Conservation (phyloP, 2,113 vertebrate species). For the Stigmatopora nigra region DNA sequence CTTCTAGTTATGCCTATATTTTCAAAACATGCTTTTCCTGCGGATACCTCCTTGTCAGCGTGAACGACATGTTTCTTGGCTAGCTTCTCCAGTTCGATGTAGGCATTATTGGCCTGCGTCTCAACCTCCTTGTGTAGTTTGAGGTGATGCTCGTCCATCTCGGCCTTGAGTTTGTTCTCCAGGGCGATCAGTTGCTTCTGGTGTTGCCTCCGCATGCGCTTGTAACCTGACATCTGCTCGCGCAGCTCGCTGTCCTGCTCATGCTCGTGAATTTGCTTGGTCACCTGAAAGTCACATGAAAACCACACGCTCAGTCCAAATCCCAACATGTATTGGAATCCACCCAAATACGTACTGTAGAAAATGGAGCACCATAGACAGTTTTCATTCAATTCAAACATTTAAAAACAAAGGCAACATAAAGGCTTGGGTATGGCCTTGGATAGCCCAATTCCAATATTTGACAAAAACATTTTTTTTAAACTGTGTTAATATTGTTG, state of each 20-base stretch:
- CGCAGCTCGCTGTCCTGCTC: conserved; percentile 99
- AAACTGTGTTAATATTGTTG: no score
- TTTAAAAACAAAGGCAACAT: no score
- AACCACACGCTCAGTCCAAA: no score
- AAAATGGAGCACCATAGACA: no score
- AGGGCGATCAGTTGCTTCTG: conserved; percentile 99
- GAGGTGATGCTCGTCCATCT: conserved; percentile 99
- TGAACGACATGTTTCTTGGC: conserved; percentile 92
- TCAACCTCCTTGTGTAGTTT: conserved; percentile 99
- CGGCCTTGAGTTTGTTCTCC: conserved; percentile 99
- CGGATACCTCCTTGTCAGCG: conserved; percentile 85
- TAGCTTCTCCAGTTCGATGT: conserved; percentile 99
- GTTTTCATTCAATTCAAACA: no score
- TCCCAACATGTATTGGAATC: no score
- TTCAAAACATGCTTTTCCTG: background rate
- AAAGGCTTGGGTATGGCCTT: no score
- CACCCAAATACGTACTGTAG: no score
- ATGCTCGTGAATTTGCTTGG: conserved; percentile 99
- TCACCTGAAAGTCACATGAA: conserved; percentile 73
- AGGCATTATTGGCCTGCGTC: conserved; percentile 98
- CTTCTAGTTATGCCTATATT: background rate
- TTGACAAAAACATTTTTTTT: no score
- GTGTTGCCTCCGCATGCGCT: conserved; percentile 99
- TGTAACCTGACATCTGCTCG: conserved; percentile 99
- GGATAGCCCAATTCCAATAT: no score